Evolutionary conservation across 2,888 invertebrate genomes (phyloP).

Genomic region (Amorpha juglandis): DNA sequence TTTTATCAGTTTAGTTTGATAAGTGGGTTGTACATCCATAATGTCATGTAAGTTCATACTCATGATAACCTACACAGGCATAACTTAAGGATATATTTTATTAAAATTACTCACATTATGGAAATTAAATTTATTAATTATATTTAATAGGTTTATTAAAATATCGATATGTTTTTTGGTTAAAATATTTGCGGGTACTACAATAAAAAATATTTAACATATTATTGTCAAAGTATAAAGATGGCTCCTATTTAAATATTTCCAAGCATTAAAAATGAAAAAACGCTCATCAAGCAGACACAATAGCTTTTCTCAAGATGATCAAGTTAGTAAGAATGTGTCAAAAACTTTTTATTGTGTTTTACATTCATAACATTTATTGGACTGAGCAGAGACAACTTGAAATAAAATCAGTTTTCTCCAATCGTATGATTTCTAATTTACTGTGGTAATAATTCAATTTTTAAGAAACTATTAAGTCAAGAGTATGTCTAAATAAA

Average conservation of each 20-base stretch:
- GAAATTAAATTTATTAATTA: too few species aligned
- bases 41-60: too few species aligned
- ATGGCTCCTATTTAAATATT: neutral
- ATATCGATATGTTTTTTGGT: too few species aligned
- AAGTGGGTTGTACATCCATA: neutral
- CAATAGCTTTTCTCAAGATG: conserved; percentile 15
- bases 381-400: conserved; percentile 18
- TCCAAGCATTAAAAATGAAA: conserved; percentile 14
- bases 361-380: neutral
- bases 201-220: neutral
- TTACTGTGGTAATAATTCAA: conserved; percentile 36
- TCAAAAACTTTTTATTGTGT: neutral
- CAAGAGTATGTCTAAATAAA: conserved; percentile 18
- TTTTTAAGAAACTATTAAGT: conserved; percentile 39
- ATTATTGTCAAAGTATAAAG: neutral
- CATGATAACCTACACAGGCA: too few species aligned
- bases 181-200: neutral
- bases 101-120: too few species aligned
- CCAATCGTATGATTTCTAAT: conserved; percentile 22
- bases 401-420: conserved; percentile 3
- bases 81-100: too few species aligned
- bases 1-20: conserved; percentile 9
- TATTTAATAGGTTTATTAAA: too few species aligned
- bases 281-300: conserved; percentile 17
- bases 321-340: conserved; percentile 17